Percentiles rank a stretch among this genome's conserved stretches.
These are phyloP conservation scores for Rhamnusium bicolor DNA, from an alignment of 2,888 invertebrate genomes.

Conservation along the genomic window DNA sequence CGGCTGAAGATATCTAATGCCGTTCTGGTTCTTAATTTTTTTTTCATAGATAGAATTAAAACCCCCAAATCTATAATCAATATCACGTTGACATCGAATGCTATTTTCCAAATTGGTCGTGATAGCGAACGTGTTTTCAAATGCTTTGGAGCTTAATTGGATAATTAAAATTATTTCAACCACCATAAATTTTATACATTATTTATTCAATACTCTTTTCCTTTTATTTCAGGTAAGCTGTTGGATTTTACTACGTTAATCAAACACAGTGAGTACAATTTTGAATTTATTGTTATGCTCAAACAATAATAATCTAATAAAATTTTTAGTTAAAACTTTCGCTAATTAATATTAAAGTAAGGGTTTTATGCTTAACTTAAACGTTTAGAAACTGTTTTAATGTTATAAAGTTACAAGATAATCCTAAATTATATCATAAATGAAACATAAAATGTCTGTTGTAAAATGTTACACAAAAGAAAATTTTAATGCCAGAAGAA, in stretches of 20 bases:
- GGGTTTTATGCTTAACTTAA: not conserved
- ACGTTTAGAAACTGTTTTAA: not conserved
- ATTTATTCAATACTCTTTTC: not conserved
- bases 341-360: conserved; percentile 8
- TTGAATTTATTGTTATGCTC: not conserved
- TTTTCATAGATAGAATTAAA: too few relatives aligned
- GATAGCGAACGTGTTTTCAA: too few relatives aligned
- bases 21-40: too few relatives aligned
- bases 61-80: too few relatives aligned
- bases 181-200: not conserved
- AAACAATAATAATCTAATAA: not conserved
- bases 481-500: not conserved
- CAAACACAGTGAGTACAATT: not conserved
- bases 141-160: too few relatives aligned
- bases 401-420: conserved; percentile 1
- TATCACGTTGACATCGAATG: too few relatives aligned
- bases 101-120: too few relatives aligned
- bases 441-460: not conserved
- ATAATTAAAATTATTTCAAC: too few relatives aligned
- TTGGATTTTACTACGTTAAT: not conserved
- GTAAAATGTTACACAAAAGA: conserved; percentile 1
- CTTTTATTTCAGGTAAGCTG: conserved; percentile 4
- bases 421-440: not conserved
- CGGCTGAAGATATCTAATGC: too few relatives aligned
- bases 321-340: not conserved